These are phyloP conservation scores for Drosophila pegasa DNA, from an alignment of 2,888 invertebrate species.

Conservation along the genomic window DNA sequence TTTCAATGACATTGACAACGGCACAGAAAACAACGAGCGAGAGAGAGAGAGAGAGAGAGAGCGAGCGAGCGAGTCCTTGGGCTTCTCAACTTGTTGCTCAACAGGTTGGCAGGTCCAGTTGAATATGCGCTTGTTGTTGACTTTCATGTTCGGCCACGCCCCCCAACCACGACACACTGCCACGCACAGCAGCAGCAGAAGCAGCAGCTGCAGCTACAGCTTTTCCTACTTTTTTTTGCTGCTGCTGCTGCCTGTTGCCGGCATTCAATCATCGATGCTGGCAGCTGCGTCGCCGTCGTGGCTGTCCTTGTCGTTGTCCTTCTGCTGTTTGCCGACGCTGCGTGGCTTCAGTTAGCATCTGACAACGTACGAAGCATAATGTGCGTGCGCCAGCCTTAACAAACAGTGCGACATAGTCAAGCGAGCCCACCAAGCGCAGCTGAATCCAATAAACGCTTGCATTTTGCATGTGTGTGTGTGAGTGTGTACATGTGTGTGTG, in stretches of 20 bases:
- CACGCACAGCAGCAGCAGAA: conserved; percentile 27
- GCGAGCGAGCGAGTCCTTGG: conserved; percentile 25
- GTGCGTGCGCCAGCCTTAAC: conserved; percentile 56
- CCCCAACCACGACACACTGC: background rate
- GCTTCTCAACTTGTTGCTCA: conserved; percentile 40
- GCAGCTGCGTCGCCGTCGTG: conserved; percentile 27
- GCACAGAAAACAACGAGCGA: conserved; percentile 1
- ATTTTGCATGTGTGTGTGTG: conserved; percentile 5
- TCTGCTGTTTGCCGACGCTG: conserved; percentile 10
- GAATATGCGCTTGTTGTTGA: conserved; percentile 27
- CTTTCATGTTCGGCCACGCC: conserved; percentile 10
- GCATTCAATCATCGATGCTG: conserved; percentile 59
- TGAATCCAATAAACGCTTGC: conserved; percentile 4
- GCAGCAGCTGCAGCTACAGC: conserved; percentile 23
- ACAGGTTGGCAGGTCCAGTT: conserved; percentile 57
- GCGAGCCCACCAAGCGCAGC: background rate
- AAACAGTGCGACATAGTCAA: conserved; percentile 10
- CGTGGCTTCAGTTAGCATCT: conserved; percentile 59
- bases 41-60: background rate
- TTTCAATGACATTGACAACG: conserved; percentile 64
- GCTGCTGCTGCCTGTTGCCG: conserved; percentile 26
- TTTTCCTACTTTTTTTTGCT: conserved; percentile 1
- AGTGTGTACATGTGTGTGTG: conserved; percentile 1
- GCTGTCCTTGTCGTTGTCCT: conserved; percentile 11
- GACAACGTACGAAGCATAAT: conserved; percentile 65